Percentiles rank a stretch among this genome's conserved stretches.
Evolutionary conservation across 2,797 vertebrate species (phyloP).

Genomic region (Enteromius radiatus): DNA sequence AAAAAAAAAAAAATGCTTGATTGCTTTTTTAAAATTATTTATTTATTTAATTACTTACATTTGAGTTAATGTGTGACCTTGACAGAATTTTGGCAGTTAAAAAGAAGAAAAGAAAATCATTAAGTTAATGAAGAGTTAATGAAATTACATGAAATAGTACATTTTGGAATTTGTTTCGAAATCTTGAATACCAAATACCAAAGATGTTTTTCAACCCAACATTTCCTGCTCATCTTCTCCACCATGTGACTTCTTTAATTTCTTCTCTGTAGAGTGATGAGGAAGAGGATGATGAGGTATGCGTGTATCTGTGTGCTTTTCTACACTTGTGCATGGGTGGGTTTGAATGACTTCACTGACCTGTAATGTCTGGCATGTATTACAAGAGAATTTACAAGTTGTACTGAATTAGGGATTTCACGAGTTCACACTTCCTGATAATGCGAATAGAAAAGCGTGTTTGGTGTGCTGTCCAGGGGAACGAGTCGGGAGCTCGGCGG

Average conservation of each 20-base stretch:
- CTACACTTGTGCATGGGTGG: background rate
- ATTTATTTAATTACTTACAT: background rate
- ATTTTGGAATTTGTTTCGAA: background rate
- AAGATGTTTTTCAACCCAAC: background rate
- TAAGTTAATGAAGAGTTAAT: background rate
- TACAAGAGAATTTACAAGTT: background rate
- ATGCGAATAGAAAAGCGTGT: too few species aligned
- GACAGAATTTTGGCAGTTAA: background rate
- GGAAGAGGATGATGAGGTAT: conserved; percentile 91
- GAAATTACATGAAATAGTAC: background rate
- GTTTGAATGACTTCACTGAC: background rate
- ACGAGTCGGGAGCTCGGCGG: too few species aligned
- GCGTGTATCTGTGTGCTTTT: conserved; percentile 30
- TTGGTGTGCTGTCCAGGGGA: too few species aligned
- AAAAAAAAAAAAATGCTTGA: too few species aligned
- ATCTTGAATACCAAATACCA: background rate
- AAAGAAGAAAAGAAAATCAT: background rate
- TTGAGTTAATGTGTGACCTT: background rate
- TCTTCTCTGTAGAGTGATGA: conserved; percentile 87
- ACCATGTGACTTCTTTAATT: conserved; percentile 19
- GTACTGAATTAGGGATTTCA: background rate
- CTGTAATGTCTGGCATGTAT: conserved; percentile 16
- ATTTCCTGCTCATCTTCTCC: conserved; percentile 15
- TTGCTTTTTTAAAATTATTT: too few species aligned
- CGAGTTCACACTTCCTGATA: too few species aligned